Evolutionary conservation across 2,113 vertebrate species (phyloP).

Genomic region (Oryzias curvinotus): DNA sequence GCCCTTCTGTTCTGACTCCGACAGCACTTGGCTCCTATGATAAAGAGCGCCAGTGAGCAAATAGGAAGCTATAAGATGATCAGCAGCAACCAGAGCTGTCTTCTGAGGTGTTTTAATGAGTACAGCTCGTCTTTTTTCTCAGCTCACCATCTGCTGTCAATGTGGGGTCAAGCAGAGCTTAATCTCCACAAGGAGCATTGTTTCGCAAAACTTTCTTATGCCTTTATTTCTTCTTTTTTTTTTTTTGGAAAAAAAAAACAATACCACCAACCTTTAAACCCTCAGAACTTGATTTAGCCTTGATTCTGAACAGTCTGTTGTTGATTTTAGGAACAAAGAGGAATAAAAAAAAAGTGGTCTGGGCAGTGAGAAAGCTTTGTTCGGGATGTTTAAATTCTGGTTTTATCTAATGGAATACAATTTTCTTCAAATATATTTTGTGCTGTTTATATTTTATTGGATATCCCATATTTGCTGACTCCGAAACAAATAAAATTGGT

Average conservation of each 20-base stretch:
- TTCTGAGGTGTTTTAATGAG: conserved; percentile 60
- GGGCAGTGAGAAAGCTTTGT: conserved; percentile 32
- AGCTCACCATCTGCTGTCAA: conserved; percentile 65
- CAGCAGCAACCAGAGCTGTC: conserved; percentile 58
- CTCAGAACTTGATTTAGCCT: too few relatives aligned
- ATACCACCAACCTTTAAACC: too few relatives aligned
- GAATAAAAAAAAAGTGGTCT: conserved; percentile 14
- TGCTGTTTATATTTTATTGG: conserved; percentile 32
- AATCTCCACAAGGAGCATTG: conserved; percentile 41
- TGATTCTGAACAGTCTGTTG: too few relatives aligned
- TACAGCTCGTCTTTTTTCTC: conserved; percentile 47
- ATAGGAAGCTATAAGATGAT: conserved; percentile 65
- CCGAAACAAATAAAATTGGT: conserved; percentile 32
- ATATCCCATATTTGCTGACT: conserved; percentile 49
- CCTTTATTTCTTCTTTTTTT: conserved; percentile 19
- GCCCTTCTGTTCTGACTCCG: conserved; percentile 56
- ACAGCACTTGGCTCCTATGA: conserved; percentile 40
- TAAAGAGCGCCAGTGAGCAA: conserved; percentile 40
- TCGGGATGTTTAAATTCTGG: conserved; percentile 19
- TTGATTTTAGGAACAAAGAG: neutral
- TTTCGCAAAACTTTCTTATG: conserved; percentile 22
- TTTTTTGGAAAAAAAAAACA: conserved; percentile 47
- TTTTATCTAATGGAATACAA: conserved; percentile 47
- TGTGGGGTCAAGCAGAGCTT: conserved; percentile 46
- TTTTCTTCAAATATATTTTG: conserved; percentile 35